Conservation (phyloP, 1,140 invertebrate genomes). For the Antheraea pernyi region DNA sequence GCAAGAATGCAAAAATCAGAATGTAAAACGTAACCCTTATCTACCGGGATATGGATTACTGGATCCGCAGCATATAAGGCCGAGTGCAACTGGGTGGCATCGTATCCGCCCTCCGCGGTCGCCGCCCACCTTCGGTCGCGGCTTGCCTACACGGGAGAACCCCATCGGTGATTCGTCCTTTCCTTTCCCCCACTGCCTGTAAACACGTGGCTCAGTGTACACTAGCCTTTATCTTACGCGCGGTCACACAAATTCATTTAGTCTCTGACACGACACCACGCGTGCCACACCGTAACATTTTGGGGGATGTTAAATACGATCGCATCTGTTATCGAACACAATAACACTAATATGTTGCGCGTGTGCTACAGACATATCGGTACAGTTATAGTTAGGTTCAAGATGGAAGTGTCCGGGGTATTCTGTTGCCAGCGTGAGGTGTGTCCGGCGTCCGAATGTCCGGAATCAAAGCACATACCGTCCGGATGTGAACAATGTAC, state of each 20-base stretch:
- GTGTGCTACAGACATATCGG: constrained; percentile 54
- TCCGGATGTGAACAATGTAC: constrained; percentile 61
- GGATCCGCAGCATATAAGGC: constrained; percentile 44
- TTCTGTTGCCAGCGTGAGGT: constrained; percentile 36
- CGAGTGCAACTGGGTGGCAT: constrained; percentile 46
- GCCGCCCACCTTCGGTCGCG: constrained; percentile 51
- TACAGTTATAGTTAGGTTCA: constrained; percentile 66
- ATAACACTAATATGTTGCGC: constrained; percentile 52
- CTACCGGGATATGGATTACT: constrained; percentile 21
- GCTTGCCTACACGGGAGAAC: constrained; percentile 35
- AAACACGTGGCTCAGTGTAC: constrained; percentile 52
- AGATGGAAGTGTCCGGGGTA: constrained; percentile 47
- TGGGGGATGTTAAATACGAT: constrained; percentile 63
- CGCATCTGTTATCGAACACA: constrained; percentile 59
- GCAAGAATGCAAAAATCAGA: neutral
- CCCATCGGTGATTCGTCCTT: constrained; percentile 52
- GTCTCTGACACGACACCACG: constrained; percentile 65
- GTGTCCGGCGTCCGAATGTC: constrained; percentile 31
- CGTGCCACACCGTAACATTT: constrained; percentile 61
- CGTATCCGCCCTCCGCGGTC: constrained; percentile 44
- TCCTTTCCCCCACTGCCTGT: constrained; percentile 46
- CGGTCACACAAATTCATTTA: constrained; percentile 67
- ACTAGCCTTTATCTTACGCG: constrained; percentile 69
- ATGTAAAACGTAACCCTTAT: constrained; percentile 52
- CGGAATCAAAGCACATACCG: constrained; percentile 34